Conservation (phyloP, 2,888 invertebrate species). For the Doris montereyensis region DNA sequence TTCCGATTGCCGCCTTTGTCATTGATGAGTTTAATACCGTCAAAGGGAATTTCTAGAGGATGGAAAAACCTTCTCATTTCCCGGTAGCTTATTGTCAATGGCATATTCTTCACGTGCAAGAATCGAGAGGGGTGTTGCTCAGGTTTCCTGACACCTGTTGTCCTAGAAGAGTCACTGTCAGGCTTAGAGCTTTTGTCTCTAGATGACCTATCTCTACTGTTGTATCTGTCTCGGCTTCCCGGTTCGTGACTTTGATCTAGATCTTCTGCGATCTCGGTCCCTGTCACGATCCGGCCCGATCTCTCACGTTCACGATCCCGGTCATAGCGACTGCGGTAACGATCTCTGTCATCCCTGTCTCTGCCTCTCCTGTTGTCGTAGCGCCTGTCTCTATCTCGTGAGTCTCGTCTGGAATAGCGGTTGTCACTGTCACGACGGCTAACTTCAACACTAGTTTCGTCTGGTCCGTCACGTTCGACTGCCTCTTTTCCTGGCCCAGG, state of each 20-base stretch:
- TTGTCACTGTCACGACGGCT: constrained; percentile 24
- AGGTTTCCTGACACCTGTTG: constrained; percentile 14
- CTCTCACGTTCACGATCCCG: constrained; percentile 43
- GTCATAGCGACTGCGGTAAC: constrained; percentile 3
- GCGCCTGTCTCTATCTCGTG: constrained; percentile 39
- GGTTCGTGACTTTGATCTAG: constrained; percentile 29
- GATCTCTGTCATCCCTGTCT: constrained; percentile 36
- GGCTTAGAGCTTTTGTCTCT: constrained; percentile 6
- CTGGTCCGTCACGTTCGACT: constrained; percentile 7
- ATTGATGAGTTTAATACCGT: constrained; percentile 89
- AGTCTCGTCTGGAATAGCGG: constrained; percentile 3
- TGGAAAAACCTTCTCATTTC: constrained; percentile 88
- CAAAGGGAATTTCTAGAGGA: constrained; percentile 83
- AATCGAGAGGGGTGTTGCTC: constrained; percentile 27
- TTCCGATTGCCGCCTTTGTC: constrained; percentile 85
- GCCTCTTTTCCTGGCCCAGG: constrained; percentile 29
- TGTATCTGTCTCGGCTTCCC: constrained; percentile 28
- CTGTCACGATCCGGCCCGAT: constrained; percentile 41
- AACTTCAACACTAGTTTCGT: too few species aligned
- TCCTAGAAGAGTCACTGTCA: background rate
- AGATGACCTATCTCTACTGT: constrained; percentile 21
- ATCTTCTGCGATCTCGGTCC: too few species aligned
- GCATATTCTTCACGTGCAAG: constrained; percentile 73
- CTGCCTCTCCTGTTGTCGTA: constrained; percentile 41
- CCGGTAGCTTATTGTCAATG: constrained; percentile 82